phyloP scores from a whole-genome alignment of 2,113 vertebrate genomes.

The Sinocyclocheilus anshuiensis region DNA sequence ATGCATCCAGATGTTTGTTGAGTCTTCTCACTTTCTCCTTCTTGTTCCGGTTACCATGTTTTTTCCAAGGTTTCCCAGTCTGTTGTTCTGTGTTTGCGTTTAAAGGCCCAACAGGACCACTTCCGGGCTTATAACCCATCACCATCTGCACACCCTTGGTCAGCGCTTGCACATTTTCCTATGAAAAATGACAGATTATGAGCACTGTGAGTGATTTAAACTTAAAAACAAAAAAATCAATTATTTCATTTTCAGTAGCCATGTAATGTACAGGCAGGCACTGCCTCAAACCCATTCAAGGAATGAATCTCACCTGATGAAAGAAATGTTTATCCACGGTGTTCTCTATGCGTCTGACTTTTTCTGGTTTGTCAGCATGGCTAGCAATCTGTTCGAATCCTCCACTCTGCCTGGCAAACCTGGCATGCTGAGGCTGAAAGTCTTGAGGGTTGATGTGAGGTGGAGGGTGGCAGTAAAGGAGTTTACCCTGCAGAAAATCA shows the following conservation, averaged over 20 bases:
- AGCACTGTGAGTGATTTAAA: neutral
- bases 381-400: constrained; percentile 35
- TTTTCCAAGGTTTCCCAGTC: constrained; percentile 93
- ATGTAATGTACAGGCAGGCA: too few relatives aligned
- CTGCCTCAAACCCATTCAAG: neutral
- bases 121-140: constrained; percentile 86
- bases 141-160: constrained; percentile 85
- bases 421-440: constrained; percentile 85
- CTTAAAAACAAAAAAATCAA: neutral
- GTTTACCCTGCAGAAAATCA: constrained; percentile 82
- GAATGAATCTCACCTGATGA: constrained; percentile 81
- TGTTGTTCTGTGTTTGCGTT: constrained; percentile 55
- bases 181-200: neutral
- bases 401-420: constrained; percentile 53
- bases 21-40: constrained; percentile 93
- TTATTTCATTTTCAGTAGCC: neutral
- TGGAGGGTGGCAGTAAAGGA: constrained; percentile 91
- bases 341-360: constrained; percentile 87
- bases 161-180: constrained; percentile 91
- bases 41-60: constrained; percentile 93
- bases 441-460: constrained; percentile 76
- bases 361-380: constrained; percentile 62
- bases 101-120: constrained; percentile 62
- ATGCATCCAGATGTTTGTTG: constrained; percentile 89
- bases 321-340: constrained; percentile 92